phyloP scores from a whole-genome alignment of 2,113 vertebrate genomes.

The Callaeas wilsoni region DNA sequence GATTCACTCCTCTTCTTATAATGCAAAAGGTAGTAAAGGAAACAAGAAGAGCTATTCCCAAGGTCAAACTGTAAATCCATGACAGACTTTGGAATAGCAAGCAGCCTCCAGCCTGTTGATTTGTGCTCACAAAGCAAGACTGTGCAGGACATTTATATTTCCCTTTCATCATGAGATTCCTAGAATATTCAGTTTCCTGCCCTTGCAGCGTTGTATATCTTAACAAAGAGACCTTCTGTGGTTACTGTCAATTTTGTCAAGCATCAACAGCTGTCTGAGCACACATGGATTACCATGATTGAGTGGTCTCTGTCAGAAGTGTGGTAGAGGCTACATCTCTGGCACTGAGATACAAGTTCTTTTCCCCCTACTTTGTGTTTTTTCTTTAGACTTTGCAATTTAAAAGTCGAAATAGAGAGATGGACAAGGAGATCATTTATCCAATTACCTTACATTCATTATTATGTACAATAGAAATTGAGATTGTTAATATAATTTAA shows the following conservation, averaged over 20 bases:
- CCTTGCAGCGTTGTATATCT: background rate
- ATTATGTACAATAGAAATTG: background rate
- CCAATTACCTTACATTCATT: background rate
- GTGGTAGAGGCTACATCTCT: background rate
- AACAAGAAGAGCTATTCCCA: background rate
- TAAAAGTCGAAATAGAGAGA: background rate
- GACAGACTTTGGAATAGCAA: background rate
- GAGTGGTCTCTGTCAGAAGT: background rate
- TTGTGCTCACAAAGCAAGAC: background rate
- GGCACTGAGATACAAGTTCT: background rate
- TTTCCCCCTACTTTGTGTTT: background rate
- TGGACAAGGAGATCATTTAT: background rate
- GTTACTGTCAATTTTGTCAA: constrained; percentile 28
- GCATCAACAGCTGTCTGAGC: background rate
- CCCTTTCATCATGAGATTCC: background rate
- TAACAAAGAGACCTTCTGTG: background rate
- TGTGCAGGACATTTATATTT: background rate
- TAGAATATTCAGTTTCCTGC: background rate
- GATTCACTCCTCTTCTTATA: background rate
- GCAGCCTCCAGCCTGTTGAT: background rate
- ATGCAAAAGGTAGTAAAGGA: background rate
- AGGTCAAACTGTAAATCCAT: constrained; percentile 24
- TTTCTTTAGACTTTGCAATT: background rate
- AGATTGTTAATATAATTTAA: background rate
- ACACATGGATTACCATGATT: background rate